phyloP scores from a whole-genome alignment of 2,113 vertebrate genomes.

The Todiramphus saurophagus region DNA sequence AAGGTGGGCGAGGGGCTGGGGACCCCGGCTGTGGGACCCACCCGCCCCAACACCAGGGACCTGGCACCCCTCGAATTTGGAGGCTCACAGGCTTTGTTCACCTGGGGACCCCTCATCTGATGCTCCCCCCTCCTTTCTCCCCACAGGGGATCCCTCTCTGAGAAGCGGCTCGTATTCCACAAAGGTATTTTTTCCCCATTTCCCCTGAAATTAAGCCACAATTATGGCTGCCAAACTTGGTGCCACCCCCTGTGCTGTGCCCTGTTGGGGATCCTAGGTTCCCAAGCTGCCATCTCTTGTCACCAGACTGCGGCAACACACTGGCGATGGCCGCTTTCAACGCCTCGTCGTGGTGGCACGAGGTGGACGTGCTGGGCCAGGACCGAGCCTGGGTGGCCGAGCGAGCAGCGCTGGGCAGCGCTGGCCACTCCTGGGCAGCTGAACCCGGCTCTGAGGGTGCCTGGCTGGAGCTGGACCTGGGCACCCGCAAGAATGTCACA shows the following conservation, averaged over 20 bases:
- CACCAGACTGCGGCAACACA: slow-evolving; percentile 73
- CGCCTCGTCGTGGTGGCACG: slow-evolving; percentile 77
- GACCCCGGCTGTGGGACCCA: neutral
- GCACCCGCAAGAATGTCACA: slow-evolving; percentile 78
- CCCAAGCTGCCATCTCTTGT: neutral
- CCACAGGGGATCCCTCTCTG: slow-evolving; percentile 83
- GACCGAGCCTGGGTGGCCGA: slow-evolving; percentile 47
- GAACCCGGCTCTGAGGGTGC: neutral
- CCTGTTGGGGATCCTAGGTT: rapidly evolving
- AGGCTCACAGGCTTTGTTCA: neutral
- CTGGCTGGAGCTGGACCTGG: slow-evolving; percentile 84
- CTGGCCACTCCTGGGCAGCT: slow-evolving; percentile 66
- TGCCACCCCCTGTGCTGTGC: neutral
- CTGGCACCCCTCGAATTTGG: neutral
- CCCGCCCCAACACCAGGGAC: rapidly evolving
- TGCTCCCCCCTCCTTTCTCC: neutral
- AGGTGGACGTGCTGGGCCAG: slow-evolving; percentile 56
- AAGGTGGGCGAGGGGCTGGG: slow-evolving; percentile 66
- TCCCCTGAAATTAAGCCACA: neutral
- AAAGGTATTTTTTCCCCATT: slow-evolving; percentile 72
- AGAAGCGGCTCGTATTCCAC: slow-evolving; percentile 83
- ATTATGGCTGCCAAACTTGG: neutral
- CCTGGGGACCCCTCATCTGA: neutral
- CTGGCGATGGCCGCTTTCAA: slow-evolving; percentile 72
- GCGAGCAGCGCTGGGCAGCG: slow-evolving; percentile 2